These are phyloP conservation scores for Beroe forskalii DNA, from an alignment of 37 sponge, comb jelly and placozoan species.

Conservation along the genomic window DNA sequence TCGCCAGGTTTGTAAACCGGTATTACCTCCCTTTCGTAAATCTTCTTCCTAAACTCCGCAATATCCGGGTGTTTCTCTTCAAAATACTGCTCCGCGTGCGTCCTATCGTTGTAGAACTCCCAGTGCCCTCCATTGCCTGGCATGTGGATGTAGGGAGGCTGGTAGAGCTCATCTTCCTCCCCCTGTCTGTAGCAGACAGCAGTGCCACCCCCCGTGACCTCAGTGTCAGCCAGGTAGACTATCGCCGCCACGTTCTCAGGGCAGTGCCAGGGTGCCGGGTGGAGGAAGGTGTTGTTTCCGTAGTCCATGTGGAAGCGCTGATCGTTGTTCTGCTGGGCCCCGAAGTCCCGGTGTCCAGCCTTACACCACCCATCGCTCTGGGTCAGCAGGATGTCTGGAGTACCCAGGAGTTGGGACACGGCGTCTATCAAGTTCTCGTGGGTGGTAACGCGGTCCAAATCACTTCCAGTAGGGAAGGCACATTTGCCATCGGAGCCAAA, in stretches of 20 bases:
- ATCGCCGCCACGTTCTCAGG: constrained; percentile 23
- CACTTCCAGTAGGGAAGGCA: constrained; percentile 3
- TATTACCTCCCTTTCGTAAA: constrained; percentile 20
- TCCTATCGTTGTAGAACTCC: constrained; percentile 25
- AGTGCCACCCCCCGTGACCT: neutral
- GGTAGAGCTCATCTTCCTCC: constrained; percentile 5
- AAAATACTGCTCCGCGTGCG: neutral
- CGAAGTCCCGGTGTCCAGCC: neutral
- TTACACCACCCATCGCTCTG: constrained; percentile 39
- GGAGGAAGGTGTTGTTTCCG: neutral
- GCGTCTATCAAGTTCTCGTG: neutral
- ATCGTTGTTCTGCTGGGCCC: constrained; percentile 13
- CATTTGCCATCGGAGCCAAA: constrained; percentile 10
- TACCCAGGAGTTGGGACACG: neutral
- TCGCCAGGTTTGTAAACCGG: constrained; percentile 18
- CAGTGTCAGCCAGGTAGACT: constrained; percentile 15
- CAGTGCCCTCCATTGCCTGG: constrained; percentile 17
- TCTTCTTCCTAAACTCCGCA: constrained; percentile 11
- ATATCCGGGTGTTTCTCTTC: constrained; percentile 12
- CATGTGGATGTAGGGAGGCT: constrained; percentile 8
- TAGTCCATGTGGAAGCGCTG: constrained; percentile 26
- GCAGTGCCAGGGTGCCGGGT: neutral
- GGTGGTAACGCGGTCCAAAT: neutral
- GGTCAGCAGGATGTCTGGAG: neutral
- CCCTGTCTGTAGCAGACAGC: neutral